Conservation (phyloP, 2,113 vertebrate species). For the Tylochromis polylepis region DNA sequence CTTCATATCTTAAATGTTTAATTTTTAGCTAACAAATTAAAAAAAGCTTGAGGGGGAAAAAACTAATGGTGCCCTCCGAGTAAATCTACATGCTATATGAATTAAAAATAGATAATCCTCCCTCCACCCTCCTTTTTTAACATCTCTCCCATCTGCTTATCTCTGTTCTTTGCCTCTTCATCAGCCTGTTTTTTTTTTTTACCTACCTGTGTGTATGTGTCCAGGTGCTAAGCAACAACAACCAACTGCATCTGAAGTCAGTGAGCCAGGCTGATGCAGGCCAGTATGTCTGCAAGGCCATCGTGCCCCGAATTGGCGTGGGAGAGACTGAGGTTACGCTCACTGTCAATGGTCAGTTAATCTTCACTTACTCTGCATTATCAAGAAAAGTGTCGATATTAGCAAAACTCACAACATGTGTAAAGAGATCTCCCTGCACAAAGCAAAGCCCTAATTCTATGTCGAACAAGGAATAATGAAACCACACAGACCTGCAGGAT, state of each 20-base stretch:
- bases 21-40: conserved; percentile 59
- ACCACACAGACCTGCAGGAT: not conserved
- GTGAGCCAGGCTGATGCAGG: conserved; percentile 89
- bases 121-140: conserved; percentile 16
- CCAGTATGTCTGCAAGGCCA: conserved; percentile 94
- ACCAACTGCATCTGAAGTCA: conserved; percentile 88
- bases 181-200: not conserved
- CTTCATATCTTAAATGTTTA: conserved; percentile 48
- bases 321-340: conserved; percentile 89
- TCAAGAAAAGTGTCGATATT: not conserved
- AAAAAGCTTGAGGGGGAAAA: conserved; percentile 48
- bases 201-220: conserved; percentile 1
- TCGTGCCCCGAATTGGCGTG: conserved; percentile 92
- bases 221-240: conserved; percentile 95
- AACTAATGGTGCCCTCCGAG: conserved; percentile 55
- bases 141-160: conserved; percentile 29
- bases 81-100: conserved; percentile 70
- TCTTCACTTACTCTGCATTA: not conserved
- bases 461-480: not conserved
- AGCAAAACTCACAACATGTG: not conserved
- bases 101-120: conserved; percentile 58
- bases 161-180: not conserved
- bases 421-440: not conserved
- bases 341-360: conserved; percentile 84
- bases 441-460: not conserved